Evolutionary conservation across 2,888 invertebrate species (phyloP), one percentile per base, ranked within the genome.

Genomic region (Linnaemya vulpina): DNA sequence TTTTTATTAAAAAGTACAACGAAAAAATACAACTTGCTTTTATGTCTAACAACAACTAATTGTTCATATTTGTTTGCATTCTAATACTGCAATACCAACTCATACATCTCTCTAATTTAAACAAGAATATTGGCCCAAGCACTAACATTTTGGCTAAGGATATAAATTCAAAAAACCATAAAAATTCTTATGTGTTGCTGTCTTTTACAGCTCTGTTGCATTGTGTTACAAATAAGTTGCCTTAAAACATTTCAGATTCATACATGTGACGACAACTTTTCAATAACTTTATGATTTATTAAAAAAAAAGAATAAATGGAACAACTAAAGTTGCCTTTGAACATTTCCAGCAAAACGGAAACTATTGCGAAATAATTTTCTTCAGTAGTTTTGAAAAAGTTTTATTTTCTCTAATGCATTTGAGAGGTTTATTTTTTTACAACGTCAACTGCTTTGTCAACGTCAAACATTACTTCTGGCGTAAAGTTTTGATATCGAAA

Each of bases 41-140:
- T 68, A 78, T 65, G 17, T 77, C 81, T 82, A 68, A 82, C 62
- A 62, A 62, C 60, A 78, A 78, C 70, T 78, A 70, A 78, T 55
- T 67, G 20, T 15, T 46, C 67, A 35, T 46, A 58, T 55, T 43
- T 35, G n/a, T 58, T 55, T 49, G 35, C 58, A 30, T 58, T 67
- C 46, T 58, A 76, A 76, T 58, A 58, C 40, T 35, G 43, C 17
- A 38, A 55, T 30, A 17, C 11, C 15, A 43, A 75, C 43, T 43
- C 53, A 43, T 75, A 43, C 17, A 55, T 65, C 38, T 30, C 25
- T 63, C 30, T 30, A 62, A 9, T 20, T 51, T 51, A 11, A 38
- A 62, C 11, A 49, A 38, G 15, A 11, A 55, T 75, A 43, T 53
- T 43, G 65, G 46, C 75, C 38, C 10, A 38, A 35, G 35, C 8